Evolutionary conservation across 2,797 vertebrate genomes (phyloP).

Genomic region (Orestias chungarensis): DNA sequence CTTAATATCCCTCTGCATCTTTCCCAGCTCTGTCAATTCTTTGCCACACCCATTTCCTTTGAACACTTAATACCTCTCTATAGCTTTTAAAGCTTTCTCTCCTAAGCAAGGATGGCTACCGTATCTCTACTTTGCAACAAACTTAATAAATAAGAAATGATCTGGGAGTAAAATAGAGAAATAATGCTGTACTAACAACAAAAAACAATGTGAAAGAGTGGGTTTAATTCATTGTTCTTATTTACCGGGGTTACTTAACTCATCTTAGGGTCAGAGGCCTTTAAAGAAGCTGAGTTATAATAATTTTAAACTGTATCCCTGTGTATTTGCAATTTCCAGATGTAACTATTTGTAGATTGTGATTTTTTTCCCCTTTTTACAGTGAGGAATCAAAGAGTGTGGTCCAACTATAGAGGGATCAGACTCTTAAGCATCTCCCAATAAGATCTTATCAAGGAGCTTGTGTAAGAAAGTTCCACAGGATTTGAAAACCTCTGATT

Average conservation of each 20-base stretch:
- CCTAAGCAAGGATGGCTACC: slow-evolving; percentile 48
- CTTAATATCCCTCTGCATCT: slow-evolving; percentile 7
- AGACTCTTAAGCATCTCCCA: too few relatives aligned
- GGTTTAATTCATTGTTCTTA: not conserved
- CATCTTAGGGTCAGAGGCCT: not conserved
- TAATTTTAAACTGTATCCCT: not conserved
- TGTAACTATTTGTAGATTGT: too few relatives aligned
- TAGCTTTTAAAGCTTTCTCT: slow-evolving; percentile 64
- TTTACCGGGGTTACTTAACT: not conserved
- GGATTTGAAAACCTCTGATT: too few relatives aligned
- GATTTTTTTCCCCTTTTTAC: too few relatives aligned
- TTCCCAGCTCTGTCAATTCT: slow-evolving; percentile 21
- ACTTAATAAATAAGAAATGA: slow-evolving; percentile 65
- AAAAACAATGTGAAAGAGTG: slow-evolving; percentile 8
- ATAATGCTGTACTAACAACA: slow-evolving; percentile 18
- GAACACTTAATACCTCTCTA: slow-evolving; percentile 71
- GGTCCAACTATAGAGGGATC: too few relatives aligned
- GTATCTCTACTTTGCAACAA: slow-evolving; percentile 52
- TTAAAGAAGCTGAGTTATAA: not conserved
- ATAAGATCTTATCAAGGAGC: too few relatives aligned
- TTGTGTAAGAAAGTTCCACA: too few relatives aligned
- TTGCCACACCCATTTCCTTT: slow-evolving; percentile 60
- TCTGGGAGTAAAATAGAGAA: not conserved
- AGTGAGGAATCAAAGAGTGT: too few relatives aligned
- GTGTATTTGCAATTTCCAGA: too few relatives aligned